Evolutionary conservation across 2,797 vertebrate species (phyloP), one percentile per base, ranked within the genome.

Genomic region (Hoplostethus mediterraneus): DNA sequence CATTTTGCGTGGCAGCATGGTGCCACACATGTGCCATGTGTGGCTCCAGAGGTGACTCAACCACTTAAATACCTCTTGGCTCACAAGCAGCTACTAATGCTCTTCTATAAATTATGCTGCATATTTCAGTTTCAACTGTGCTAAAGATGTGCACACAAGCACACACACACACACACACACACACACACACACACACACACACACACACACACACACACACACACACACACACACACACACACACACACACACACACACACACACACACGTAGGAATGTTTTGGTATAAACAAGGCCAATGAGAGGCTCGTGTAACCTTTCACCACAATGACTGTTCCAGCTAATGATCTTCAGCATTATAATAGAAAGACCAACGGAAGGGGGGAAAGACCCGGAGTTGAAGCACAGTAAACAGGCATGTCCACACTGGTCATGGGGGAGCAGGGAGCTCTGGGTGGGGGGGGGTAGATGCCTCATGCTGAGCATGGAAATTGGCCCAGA

Each of bases 401-500:
- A 92, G 95, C 96, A 96, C 95, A 95, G 96, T 96, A 97, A 97
- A 97, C 96, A 97, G 94, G 95, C 97, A 97, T 97, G 96, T 97
- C 96, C 96, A 55, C 62, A 60, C 70, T 74, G 75, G 75, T 87
- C 91, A 90, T 21, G 89, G 89, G 82, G 75, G 47, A 71, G 66
- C 63, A 83, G 84, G 80, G 76, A 67, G 82, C 80, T 77, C 67
- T 82, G 77, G 82, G 60, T 85, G 21, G 21, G 77, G 87, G 86
- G 85, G 86, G 90, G 89, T 84, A 83, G 87, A 90, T 96, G 95
- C 96, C 97, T 96, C 97, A 98, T 97, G 97, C 97, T 98, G 97
- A 96, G 98, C 97, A 97, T 97, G 97, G 96, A 98, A 99, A 98
- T 97, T 96, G 95, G 95, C 95, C 96, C 96, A 96, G 97, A 98